Evolutionary conservation across 1,140 invertebrate species (phyloP).

Genomic region (Cecropterus lyciades): DNA sequence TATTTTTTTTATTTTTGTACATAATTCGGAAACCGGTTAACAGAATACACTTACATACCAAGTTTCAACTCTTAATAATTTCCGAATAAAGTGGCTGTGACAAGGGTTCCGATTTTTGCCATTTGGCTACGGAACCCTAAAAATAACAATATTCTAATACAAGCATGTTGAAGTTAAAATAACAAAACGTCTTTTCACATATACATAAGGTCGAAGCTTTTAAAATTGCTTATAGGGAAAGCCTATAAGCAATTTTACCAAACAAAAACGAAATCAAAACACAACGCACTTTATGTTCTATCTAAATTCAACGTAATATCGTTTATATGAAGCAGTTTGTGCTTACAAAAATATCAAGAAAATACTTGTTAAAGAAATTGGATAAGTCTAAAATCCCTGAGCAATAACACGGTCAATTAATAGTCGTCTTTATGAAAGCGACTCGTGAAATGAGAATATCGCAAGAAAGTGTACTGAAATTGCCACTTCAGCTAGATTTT

Average conservation of each 20-base stretch:
- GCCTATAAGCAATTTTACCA: not conserved
- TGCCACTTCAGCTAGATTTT: constrained; percentile 39
- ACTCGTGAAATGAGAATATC: constrained; percentile 30
- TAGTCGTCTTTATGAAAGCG: constrained; percentile 28
- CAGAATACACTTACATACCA: no score
- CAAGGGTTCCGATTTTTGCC: no score
- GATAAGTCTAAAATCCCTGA: constrained; percentile 24
- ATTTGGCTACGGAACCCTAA: no score
- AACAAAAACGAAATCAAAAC: not conserved
- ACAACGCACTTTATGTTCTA: not conserved
- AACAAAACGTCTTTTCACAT: no score
- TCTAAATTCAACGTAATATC: constrained; percentile 1
- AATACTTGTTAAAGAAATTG: constrained; percentile 32
- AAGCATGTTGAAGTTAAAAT: no score
- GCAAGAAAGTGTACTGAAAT: constrained; percentile 33
- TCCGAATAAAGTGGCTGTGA: no score
- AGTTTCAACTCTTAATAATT: no score
- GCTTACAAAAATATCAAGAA: constrained; percentile 10
- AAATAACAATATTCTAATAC: no score
- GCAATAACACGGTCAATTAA: constrained; percentile 32
- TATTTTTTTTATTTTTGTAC: no score
- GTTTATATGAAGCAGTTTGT: constrained; percentile 3
- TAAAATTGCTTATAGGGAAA: no score
- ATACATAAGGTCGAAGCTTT: no score
- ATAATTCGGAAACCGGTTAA: no score